Conservation (phyloP, 23 tunicate species). For the Trididemnum clinides region DNA sequence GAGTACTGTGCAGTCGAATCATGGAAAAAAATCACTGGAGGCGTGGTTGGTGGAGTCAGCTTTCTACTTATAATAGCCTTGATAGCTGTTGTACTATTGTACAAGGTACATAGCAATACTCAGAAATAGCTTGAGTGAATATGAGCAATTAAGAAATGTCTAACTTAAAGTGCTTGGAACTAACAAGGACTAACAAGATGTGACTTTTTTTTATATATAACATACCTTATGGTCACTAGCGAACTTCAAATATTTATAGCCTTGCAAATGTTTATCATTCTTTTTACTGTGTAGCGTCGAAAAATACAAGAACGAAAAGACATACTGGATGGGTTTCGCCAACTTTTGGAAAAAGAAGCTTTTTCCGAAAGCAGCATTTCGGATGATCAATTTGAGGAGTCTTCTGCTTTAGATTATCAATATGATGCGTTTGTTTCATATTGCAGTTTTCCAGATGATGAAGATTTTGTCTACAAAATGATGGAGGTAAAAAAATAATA, state of each 20-base stretch:
- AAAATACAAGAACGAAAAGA: slow-evolving; percentile 70
- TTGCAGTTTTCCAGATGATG: slow-evolving; percentile 37
- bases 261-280: too few species aligned
- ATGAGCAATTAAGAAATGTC: too few species aligned
- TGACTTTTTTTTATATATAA: too few species aligned
- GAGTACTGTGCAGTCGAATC: slow-evolving; percentile 43
- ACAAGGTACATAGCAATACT: slow-evolving; percentile 63
- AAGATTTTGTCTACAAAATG: slow-evolving; percentile 66
- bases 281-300: too few species aligned
- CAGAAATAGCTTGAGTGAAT: too few species aligned
- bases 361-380: slow-evolving; percentile 15
- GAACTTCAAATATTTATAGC: too few species aligned
- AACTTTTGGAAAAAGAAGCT: slow-evolving; percentile 75
- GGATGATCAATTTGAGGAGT: slow-evolving; percentile 18
- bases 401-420: slow-evolving; percentile 1
- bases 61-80: slow-evolving; percentile 4
- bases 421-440: slow-evolving; percentile 94
- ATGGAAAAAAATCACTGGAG: slow-evolving; percentile 32
- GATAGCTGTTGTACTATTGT: slow-evolving; percentile 2
- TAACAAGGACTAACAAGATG: too few species aligned
- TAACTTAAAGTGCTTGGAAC: too few species aligned
- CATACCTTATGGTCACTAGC: too few species aligned
- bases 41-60: slow-evolving; percentile 45
- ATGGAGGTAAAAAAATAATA: slow-evolving; percentile 76
- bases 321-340: slow-evolving; percentile 71